Conservation (phyloP, 2,888 invertebrate species). For the Alviniconcha strummeri region DNA sequence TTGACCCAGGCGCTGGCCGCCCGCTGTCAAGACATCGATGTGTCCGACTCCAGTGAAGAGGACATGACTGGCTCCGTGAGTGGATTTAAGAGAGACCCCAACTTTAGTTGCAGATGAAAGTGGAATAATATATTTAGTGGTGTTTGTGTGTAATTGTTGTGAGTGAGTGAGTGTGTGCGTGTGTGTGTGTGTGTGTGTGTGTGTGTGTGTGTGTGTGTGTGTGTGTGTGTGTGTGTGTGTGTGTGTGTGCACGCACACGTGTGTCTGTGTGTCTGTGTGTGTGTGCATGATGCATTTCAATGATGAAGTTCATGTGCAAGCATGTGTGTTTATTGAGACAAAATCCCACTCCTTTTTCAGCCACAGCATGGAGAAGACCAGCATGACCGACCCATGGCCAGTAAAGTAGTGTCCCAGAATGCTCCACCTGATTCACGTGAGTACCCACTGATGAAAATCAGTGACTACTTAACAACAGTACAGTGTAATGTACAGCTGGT, state of each 20-base stretch:
- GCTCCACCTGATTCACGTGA: too few relatives aligned
- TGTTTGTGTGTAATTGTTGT: not conserved
- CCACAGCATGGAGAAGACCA: too few relatives aligned
- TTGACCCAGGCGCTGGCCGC: constrained; percentile 62
- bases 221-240: not conserved
- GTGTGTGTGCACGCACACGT: not conserved
- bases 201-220: not conserved
- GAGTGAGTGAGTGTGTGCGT: not conserved
- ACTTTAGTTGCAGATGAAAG: not conserved
- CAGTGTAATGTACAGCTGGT: too few relatives aligned
- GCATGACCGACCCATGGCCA: too few relatives aligned
- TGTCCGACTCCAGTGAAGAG: constrained; percentile 59
- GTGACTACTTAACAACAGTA: too few relatives aligned
- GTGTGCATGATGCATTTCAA: not conserved
- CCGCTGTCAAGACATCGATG: constrained; percentile 56
- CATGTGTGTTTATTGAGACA: too few relatives aligned
- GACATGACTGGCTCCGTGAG: constrained; percentile 40
- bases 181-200: not conserved
- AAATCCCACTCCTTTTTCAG: too few relatives aligned
- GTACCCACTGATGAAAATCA: too few relatives aligned
- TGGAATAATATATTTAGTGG: not conserved
- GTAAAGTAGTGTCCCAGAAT: too few relatives aligned
- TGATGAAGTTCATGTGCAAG: too few relatives aligned
- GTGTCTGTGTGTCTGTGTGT: not conserved
- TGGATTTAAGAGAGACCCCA: not conserved